phyloP scores from a whole-genome alignment of 2,113 vertebrate species.

The Neolamprologus brichardi region DNA sequence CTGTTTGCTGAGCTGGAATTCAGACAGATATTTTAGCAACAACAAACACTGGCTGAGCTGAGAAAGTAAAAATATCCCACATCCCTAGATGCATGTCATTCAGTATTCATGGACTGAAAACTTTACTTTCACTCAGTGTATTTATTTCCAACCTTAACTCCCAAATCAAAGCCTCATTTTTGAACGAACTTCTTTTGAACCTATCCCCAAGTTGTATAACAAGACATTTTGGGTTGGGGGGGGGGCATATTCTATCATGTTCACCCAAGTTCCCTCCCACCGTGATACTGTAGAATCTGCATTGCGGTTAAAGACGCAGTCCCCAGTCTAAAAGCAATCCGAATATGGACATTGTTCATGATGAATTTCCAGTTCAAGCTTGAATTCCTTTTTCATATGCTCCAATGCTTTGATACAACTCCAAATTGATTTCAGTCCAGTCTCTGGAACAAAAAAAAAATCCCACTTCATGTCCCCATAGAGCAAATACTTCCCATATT shows the following conservation, averaged over 20 bases:
- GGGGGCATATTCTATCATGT: neutral
- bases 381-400: conserved; percentile 22
- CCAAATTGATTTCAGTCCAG: conserved; percentile 40
- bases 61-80: conserved; percentile 11
- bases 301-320: conserved; percentile 26
- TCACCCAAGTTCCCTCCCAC: neutral
- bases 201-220: neutral
- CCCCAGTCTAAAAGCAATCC: neutral
- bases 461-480: neutral
- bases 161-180: conserved; percentile 10
- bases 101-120: conserved; percentile 16
- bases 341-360: conserved; percentile 22
- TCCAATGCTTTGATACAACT: conserved; percentile 26
- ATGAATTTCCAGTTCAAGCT: conserved; percentile 29
- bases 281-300: conserved; percentile 1
- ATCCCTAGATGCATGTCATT: conserved; percentile 18
- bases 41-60: neutral
- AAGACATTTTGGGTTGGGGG: neutral
- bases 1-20: neutral
- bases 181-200: conserved; percentile 41
- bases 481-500: neutral
- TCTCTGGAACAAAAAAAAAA: neutral
- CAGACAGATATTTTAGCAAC: neutral
- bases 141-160: conserved; percentile 8
- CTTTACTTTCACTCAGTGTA: neutral